Percentiles rank a stretch among this genome's conserved stretches.
phyloP scores from a whole-genome alignment of 2,797 vertebrate species.

The Acrocephalus scirpaceus region DNA sequence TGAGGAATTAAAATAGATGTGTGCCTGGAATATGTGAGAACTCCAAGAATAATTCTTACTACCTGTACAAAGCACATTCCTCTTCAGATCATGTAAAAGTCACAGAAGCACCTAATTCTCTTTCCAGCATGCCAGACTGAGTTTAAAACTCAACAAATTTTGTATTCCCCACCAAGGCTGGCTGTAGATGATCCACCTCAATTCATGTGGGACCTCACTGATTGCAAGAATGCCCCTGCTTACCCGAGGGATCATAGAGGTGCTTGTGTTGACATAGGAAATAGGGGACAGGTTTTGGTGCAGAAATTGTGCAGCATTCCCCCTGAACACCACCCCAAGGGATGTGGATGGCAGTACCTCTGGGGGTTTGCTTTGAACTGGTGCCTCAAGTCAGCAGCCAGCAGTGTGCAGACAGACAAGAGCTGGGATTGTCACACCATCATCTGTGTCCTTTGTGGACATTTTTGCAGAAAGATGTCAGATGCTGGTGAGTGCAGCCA shows the following conservation, averaged over 20 bases:
- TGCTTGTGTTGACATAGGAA: neutral
- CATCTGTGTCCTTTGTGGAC: neutral
- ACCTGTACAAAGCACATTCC: constrained; percentile 41
- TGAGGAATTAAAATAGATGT: constrained; percentile 50
- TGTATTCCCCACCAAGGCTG: neutral
- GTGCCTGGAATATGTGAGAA: constrained; percentile 27
- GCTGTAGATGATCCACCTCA: neutral
- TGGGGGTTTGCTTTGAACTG: neutral
- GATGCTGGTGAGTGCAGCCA: neutral
- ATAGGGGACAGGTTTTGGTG: neutral
- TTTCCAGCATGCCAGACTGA: neutral
- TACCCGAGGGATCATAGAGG: neutral
- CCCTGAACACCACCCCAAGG: neutral
- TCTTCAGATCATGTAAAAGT: constrained; percentile 27
- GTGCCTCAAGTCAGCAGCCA: neutral
- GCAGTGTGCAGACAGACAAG: neutral
- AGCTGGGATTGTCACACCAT: neutral
- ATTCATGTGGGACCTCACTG: accelerated
- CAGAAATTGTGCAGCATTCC: accelerated
- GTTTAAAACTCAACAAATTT: neutral
- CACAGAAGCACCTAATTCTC: constrained; percentile 31
- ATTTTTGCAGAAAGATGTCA: neutral
- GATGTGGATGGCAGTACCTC: neutral
- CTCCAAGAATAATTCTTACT: constrained; percentile 41
- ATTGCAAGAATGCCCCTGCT: neutral